phyloP scores from a whole-genome alignment of 2,113 vertebrate species.

The Cepphus grylle region DNA sequence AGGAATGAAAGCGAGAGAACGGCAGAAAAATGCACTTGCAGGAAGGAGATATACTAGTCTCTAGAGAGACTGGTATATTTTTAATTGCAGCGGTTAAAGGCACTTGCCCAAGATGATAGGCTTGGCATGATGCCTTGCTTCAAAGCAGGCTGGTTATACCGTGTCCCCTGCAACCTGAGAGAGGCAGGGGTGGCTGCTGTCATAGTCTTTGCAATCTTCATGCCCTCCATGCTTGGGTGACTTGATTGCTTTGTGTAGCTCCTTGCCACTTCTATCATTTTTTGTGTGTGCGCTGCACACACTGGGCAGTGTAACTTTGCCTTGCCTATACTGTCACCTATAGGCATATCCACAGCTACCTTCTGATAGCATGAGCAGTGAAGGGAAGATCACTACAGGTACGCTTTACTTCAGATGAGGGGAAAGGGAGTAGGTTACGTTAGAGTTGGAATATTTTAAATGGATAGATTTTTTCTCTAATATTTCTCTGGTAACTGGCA shows the following conservation, averaged over 20 bases:
- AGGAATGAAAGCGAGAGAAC: neutral
- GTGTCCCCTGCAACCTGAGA: neutral
- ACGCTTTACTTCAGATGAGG: neutral
- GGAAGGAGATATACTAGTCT: neutral
- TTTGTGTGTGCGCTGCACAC: too few relatives aligned
- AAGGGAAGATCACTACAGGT: neutral
- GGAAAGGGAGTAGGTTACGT: neutral
- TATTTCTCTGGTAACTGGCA: neutral
- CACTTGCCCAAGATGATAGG: neutral
- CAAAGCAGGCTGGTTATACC: neutral
- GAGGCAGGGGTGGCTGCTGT: neutral
- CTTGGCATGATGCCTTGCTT: neutral
- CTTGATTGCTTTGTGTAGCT: neutral
- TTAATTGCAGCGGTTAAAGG: conserved; percentile 33
- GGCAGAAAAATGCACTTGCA: neutral
- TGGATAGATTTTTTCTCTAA: neutral
- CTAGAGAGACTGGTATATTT: neutral
- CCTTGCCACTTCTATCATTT: neutral
- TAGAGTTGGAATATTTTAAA: neutral
- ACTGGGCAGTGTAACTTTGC: neutral
- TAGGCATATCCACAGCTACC: neutral
- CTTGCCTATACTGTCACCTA: neutral
- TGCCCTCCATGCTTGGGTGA: neutral
- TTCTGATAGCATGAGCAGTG: neutral
- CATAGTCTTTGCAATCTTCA: neutral